Evolutionary conservation across 2,888 invertebrate species (phyloP), one percentile per base, ranked within the genome.

Genomic region (Nebria salina): DNA sequence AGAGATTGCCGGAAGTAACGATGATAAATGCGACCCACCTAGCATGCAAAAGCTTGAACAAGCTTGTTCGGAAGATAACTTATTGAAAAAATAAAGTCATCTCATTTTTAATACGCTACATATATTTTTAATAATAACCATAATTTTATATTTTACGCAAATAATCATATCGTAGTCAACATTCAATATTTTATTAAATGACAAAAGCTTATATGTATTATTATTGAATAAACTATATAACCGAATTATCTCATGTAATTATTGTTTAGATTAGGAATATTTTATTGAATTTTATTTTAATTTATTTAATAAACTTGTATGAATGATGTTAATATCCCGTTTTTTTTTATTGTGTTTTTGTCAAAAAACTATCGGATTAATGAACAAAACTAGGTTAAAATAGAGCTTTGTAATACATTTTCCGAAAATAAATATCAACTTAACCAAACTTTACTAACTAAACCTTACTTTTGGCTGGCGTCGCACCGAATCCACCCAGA

Each of bases 21-120:
- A 83, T 76, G 81, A 83, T n/a, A 83, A 54, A 13, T 54, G 83
- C 25, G 83, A 84, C 76, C 76, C 83, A 72, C 84, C 84, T 65
- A 83, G 77, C 65, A 72, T 77, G 77, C 70, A 72, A 41, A 70
- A 72, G 13, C 41, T 77, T 20, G 72, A 77, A 20, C 72, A 77
- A 41, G 72, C 72, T 26, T 72, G 77, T 15, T 77, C 77, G 6
- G 70, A 72, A 41, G 77, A 77, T 72, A 65, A 72, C 15, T 65
- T 77, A 26, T 13, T 77, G 1, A 68, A 77, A 34, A 77, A 77
- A 77, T 77, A 77, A 77, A 65, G 11, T 73, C 20, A 1, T 8
- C 11, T 15, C 13, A 2, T 68, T 15, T 41, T 72, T 72, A n/a
- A n/a, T 72, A 4, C 25, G 25, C 6, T 72, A 72, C 34, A 20